A percentile compares a stretch with the other conserved stretches of the same genome.
Evolutionary conservation across 30 jellyfish, hydroid and myxozoan species (phyloP).

Genomic region (Pseudorhiza aurosa): DNA sequence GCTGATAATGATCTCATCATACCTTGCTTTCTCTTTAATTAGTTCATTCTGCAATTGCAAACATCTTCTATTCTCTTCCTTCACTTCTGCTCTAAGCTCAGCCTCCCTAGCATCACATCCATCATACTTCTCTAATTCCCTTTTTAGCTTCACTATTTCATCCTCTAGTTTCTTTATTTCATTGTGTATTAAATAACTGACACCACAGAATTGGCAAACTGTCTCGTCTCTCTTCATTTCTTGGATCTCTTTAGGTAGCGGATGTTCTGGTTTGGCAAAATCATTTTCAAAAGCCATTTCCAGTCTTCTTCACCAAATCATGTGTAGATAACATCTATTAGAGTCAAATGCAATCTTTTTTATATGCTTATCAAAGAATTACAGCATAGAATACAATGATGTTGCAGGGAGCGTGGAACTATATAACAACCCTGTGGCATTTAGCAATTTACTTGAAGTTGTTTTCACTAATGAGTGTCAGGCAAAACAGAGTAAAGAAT

Average conservation of each 20-base stretch:
- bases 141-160: constrained; percentile 38
- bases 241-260: constrained; percentile 86
- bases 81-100: background rate
- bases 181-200: constrained; percentile 88
- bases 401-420: no score
- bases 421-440: no score
- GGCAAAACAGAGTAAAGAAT: no score
- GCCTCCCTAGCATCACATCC: constrained; percentile 50
- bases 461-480: no score
- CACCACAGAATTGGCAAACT: constrained; percentile 93
- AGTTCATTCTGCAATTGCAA: background rate
- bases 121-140: constrained; percentile 39
- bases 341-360: no score
- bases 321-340: no score
- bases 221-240: constrained; percentile 83
- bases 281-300: constrained; percentile 9
- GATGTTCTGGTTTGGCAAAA: constrained; percentile 78
- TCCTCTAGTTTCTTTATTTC: constrained; percentile 84
- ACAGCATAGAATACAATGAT: no score
- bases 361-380: no score
- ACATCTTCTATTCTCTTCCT: background rate
- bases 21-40: background rate
- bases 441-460: no score
- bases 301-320: background rate
- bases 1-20: no score